Evolutionary conservation across 2,797 vertebrate species (phyloP).

Genomic region (Peromyscus aztecus): DNA sequence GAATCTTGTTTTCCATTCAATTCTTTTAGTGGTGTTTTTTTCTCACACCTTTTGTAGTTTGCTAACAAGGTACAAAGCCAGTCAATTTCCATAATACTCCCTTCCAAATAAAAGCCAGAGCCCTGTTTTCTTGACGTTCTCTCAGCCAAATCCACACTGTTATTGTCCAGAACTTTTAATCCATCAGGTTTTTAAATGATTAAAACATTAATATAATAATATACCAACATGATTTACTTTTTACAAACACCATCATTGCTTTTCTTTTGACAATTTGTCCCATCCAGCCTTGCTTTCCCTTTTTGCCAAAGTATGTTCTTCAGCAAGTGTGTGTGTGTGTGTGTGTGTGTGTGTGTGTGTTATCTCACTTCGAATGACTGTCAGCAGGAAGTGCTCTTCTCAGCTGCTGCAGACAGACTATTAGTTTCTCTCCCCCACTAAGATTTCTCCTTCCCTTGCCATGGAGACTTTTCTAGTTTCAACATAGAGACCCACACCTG

Average conservation of each 20-base stretch:
- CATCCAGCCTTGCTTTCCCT: neutral
- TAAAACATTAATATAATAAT: neutral
- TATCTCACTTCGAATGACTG: neutral
- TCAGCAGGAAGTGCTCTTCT: neutral
- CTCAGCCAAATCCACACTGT: neutral
- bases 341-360: neutral
- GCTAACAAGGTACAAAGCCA: neutral
- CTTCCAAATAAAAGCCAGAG: neutral
- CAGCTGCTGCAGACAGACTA: neutral
- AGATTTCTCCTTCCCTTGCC: neutral
- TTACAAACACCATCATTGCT: neutral
- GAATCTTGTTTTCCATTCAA: neutral
- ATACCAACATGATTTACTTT: neutral
- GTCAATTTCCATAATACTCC: neutral
- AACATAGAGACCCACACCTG: neutral
- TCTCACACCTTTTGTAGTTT: neutral
- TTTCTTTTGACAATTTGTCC: neutral
- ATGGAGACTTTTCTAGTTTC: neutral
- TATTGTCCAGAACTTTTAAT: neutral
- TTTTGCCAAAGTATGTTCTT: neutral
- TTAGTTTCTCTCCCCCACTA: neutral
- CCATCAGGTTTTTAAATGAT: neutral
- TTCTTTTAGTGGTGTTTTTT: neutral
- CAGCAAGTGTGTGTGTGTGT: neutral
- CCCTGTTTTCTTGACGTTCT: neutral